These are phyloP conservation scores for Lithobates pipiens DNA, from an alignment of 2,797 vertebrate genomes.

Conservation along the genomic window DNA sequence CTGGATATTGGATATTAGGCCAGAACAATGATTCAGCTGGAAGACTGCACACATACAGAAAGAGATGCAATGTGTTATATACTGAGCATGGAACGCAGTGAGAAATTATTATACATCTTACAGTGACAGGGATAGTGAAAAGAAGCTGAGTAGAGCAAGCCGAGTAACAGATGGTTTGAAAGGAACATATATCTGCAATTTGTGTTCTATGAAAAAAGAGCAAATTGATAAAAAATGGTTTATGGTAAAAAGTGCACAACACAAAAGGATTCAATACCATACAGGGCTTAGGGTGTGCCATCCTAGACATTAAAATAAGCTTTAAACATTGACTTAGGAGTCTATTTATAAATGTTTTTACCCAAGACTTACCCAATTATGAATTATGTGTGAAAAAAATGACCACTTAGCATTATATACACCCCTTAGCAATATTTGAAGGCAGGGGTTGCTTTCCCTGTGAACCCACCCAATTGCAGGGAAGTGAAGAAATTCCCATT, in stretches of 20 bases:
- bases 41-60: constrained; percentile 6
- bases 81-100: neutral
- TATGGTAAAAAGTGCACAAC: neutral
- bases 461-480: too few relatives aligned
- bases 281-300: neutral
- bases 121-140: constrained; percentile 27
- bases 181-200: constrained; percentile 39
- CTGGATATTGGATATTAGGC: constrained; percentile 12
- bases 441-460: too few relatives aligned
- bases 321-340: neutral
- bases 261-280: neutral
- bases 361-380: too few relatives aligned
- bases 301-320: neutral
- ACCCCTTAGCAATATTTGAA: too few relatives aligned
- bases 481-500: too few relatives aligned
- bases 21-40: constrained; percentile 29
- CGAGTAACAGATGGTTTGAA: constrained; percentile 42
- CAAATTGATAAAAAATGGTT: constrained; percentile 13
- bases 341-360: too few relatives aligned
- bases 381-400: too few relatives aligned
- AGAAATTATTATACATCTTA: constrained; percentile 32
- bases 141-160: constrained; percentile 13
- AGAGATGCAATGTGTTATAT: constrained; percentile 20
- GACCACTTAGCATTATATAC: too few relatives aligned
- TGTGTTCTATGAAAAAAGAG: constrained; percentile 17